Percentiles rank a stretch among this genome's conserved stretches.
Conservation (phyloP, 2,888 invertebrate species). For the Andrena haemorrhoa region DNA sequence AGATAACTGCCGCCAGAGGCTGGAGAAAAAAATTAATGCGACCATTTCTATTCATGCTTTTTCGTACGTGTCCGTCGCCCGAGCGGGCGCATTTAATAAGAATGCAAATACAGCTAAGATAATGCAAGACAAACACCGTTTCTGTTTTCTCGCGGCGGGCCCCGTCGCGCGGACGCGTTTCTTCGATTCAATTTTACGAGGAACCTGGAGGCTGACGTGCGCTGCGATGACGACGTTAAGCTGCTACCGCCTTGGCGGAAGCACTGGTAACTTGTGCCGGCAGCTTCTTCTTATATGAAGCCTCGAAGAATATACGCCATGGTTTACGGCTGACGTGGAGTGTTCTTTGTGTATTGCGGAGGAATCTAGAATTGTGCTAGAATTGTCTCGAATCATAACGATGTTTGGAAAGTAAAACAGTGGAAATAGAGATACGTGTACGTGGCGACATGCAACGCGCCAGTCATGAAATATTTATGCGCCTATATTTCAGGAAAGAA, state of each 20-base stretch:
- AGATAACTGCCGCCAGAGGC: conserved; percentile 28
- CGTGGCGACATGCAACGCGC: too few species aligned
- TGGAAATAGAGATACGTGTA: too few species aligned
- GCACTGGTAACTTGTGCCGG: not conserved
- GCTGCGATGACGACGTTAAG: not conserved
- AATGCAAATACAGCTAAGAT: conserved; percentile 57
- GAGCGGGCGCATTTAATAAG: conserved; percentile 51
- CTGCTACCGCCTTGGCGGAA: not conserved
- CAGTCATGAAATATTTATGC: too few species aligned
- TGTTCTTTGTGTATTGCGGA: too few species aligned
- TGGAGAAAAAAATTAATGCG: conserved; percentile 49
- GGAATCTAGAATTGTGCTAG: too few species aligned
- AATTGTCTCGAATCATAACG: too few species aligned
- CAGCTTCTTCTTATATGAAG: not conserved
- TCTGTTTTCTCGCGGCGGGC: not conserved
- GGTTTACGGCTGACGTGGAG: too few species aligned
- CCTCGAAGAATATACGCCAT: too few species aligned
- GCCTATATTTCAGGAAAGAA: too few species aligned
- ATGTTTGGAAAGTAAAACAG: too few species aligned
- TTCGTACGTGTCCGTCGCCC: conserved; percentile 41
- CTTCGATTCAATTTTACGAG: conserved; percentile 46
- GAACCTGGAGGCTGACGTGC: not conserved
- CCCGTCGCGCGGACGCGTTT: conserved; percentile 13
- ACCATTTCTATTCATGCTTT: conserved; percentile 52
- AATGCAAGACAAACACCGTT: conserved; percentile 47